Conservation (phyloP, 2,797 vertebrate genomes). For the Anas acuta region DNA sequence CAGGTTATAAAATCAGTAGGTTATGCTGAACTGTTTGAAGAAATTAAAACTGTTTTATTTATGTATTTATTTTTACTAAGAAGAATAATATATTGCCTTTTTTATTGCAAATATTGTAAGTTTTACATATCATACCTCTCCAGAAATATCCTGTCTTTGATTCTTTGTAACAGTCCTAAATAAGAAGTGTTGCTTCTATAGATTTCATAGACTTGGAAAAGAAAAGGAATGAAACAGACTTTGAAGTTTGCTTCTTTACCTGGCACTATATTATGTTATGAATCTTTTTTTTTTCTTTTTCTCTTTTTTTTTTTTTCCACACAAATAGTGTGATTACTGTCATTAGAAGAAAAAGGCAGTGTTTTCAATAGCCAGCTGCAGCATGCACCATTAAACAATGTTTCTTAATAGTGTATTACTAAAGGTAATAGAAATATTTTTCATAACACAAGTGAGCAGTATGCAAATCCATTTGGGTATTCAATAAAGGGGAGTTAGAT, state of each 20-base stretch:
- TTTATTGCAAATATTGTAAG: background rate
- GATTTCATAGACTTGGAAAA: background rate
- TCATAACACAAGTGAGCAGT: background rate
- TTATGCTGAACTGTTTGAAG: background rate
- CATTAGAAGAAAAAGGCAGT: background rate
- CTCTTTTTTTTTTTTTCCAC: background rate
- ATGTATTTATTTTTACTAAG: background rate
- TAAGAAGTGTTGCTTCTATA: background rate
- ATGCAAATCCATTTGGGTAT: background rate
- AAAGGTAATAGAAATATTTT: background rate
- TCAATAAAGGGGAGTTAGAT: background rate
- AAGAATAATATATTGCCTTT: background rate
- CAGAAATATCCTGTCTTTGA: background rate
- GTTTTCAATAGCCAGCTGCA: background rate
- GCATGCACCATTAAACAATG: background rate
- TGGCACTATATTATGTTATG: background rate
- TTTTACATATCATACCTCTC: background rate
- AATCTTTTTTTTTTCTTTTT: no score
- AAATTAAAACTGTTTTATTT: background rate
- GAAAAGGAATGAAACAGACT: background rate
- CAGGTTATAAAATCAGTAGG: background rate
- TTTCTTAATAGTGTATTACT: background rate
- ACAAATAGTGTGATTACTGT: background rate
- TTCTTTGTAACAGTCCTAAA: background rate
- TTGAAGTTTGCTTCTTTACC: background rate